phyloP scores from a whole-genome alignment of 2,113 vertebrate species.

The Hippopotamus amphibius region DNA sequence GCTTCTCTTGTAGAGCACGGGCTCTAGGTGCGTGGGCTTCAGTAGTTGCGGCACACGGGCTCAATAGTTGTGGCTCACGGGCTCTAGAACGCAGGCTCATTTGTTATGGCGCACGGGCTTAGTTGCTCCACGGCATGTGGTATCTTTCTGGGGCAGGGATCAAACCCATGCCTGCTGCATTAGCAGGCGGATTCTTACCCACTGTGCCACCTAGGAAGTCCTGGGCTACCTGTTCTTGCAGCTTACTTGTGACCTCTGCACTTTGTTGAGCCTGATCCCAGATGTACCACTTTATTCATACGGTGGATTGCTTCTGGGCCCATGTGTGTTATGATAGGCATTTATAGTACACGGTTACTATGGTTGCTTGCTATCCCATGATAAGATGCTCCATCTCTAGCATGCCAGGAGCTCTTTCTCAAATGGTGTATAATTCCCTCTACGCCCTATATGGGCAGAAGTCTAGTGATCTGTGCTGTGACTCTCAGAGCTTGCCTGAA shows the following conservation, averaged over 20 bases:
- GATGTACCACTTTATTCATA: neutral
- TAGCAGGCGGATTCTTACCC: too few species aligned
- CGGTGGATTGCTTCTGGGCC: neutral
- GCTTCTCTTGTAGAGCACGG: too few species aligned
- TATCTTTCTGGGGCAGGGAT: too few species aligned
- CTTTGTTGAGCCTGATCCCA: neutral
- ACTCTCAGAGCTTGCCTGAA: neutral
- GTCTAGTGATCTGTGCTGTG: neutral
- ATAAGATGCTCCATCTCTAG: neutral
- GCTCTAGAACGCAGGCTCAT: too few species aligned
- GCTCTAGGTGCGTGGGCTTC: too few species aligned
- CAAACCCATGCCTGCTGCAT: too few species aligned
- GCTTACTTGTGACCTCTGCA: neutral
- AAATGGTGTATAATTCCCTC: neutral
- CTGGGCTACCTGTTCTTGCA: neutral
- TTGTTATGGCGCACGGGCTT: too few species aligned
- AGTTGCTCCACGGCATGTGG: too few species aligned
- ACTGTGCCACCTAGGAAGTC: too few species aligned
- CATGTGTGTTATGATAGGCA: neutral
- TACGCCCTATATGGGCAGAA: neutral
- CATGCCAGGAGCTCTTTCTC: neutral
- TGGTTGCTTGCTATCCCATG: neutral
- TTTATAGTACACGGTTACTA: neutral
- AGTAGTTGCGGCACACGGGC: too few species aligned
- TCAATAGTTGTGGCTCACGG: too few species aligned